A percentile compares a stretch with the other conserved stretches of the same genome.
phyloP scores from a whole-genome alignment of 2,888 invertebrate genomes.

The Euspilapteryx auroguttella region DNA sequence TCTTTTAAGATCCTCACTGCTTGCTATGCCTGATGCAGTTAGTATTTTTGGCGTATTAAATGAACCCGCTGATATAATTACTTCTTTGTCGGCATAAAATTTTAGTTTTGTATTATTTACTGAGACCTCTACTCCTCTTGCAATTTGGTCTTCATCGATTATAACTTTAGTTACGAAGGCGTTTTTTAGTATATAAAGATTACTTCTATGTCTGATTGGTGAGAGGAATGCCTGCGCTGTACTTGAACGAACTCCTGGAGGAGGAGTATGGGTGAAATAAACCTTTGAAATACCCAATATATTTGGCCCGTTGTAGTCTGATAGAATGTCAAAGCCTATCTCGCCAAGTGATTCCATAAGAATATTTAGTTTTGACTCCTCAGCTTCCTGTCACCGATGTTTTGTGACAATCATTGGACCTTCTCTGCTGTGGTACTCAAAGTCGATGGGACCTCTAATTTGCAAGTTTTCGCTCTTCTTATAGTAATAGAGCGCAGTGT shows the following conservation, averaged over 20 bases:
- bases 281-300: constrained; percentile 47
- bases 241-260: constrained; percentile 7
- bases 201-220: constrained; percentile 12
- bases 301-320: constrained; percentile 47
- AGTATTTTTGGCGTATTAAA: not conserved
- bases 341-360: constrained; percentile 40
- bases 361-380: constrained; percentile 19
- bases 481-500: constrained; percentile 65
- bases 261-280: not conserved
- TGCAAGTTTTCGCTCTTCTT: constrained; percentile 66
- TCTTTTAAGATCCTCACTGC: not conserved
- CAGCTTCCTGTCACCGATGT: constrained; percentile 14
- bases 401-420: constrained; percentile 28
- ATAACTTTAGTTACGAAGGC: constrained; percentile 14
- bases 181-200: constrained; percentile 14
- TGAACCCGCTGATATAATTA: constrained; percentile 1
- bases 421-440: constrained; percentile 26
- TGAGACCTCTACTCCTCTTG: constrained; percentile 2
- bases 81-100: constrained; percentile 2
- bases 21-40: constrained; percentile 1
- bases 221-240: constrained; percentile 14
- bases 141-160: constrained; percentile 9
- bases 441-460: constrained; percentile 18
- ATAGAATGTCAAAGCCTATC: constrained; percentile 36
- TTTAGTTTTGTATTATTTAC: not conserved